These are phyloP conservation scores for Volucella bombylans DNA, from an alignment of 2,888 invertebrate genomes.

Conservation along the genomic window DNA sequence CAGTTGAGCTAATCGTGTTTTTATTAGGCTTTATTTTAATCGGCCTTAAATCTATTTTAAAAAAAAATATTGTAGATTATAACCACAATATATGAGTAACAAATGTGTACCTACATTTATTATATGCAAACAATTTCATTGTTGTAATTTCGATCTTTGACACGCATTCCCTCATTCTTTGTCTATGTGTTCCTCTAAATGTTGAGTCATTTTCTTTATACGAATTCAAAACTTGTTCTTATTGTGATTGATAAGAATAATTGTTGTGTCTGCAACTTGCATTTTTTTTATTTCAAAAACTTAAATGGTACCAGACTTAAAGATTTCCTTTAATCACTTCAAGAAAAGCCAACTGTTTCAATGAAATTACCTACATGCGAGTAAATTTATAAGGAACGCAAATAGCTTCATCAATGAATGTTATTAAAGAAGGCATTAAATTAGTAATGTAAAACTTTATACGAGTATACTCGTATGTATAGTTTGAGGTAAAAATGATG, in stretches of 20 bases:
- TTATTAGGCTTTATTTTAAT: constrained; percentile 37
- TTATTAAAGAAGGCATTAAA: too few relatives aligned
- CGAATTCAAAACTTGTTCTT: constrained; percentile 35
- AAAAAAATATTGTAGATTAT: constrained; percentile 42
- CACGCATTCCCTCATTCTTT: constrained; percentile 74
- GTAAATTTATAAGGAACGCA: too few relatives aligned
- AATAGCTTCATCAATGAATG: too few relatives aligned
- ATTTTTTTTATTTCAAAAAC: constrained; percentile 40
- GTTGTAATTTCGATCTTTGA: constrained; percentile 80
- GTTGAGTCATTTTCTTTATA: constrained; percentile 59
- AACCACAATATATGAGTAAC: constrained; percentile 33
- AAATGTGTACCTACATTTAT: background rate
- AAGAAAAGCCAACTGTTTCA: constrained; percentile 17
- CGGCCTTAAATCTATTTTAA: constrained; percentile 28
- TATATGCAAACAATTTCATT: constrained; percentile 37
- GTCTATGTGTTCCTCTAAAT: constrained; percentile 35
- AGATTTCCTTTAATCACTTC: constrained; percentile 17
- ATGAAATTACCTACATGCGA: too few relatives aligned
- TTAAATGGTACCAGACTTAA: constrained; percentile 40
- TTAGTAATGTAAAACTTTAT: too few relatives aligned
- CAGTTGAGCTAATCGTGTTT: background rate
- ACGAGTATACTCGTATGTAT: too few relatives aligned
- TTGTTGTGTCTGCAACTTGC: constrained; percentile 65
- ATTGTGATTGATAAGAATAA: constrained; percentile 55
- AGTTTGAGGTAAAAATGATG: too few relatives aligned